phyloP scores from a whole-genome alignment of 2,888 invertebrate genomes.

The Caradrina kadenii region DNA sequence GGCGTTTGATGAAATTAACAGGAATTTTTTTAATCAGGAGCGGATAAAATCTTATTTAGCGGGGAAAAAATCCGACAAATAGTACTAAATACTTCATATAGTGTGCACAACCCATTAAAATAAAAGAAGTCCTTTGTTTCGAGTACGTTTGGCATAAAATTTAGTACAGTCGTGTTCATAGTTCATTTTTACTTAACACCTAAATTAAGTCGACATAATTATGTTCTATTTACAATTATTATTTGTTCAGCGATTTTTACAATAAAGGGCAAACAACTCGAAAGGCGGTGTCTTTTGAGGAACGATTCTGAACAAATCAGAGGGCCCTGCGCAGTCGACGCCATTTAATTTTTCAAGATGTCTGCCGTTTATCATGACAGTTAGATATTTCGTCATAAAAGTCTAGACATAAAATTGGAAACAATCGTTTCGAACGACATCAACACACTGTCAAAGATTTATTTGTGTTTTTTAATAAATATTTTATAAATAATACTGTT shows the following conservation, averaged over 20 bases:
- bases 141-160: constrained; percentile 56
- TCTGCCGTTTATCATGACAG: not conserved
- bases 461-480: not conserved
- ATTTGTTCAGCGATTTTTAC: constrained; percentile 27
- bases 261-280: not conserved
- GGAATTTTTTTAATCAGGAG: too few species aligned
- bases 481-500: constrained; percentile 44
- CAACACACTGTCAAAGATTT: constrained; percentile 39
- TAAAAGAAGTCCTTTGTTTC: constrained; percentile 29
- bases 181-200: constrained; percentile 50
- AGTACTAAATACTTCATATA: not conserved
- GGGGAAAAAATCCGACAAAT: not conserved
- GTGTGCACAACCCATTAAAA: constrained; percentile 3
- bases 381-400: constrained; percentile 33
- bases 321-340: too few species aligned
- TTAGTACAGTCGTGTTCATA: constrained; percentile 57
- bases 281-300: not conserved
- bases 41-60: not conserved
- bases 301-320: not conserved
- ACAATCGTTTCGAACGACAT: constrained; percentile 59
- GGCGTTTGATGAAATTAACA: too few species aligned
- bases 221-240: constrained; percentile 49
- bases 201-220: constrained; percentile 53
- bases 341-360: not conserved
- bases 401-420: constrained; percentile 52